A percentile compares a stretch with the other conserved stretches of the same genome.
Evolutionary conservation across 2,888 invertebrate genomes (phyloP).

Genomic region (Thera obeliscata): DNA sequence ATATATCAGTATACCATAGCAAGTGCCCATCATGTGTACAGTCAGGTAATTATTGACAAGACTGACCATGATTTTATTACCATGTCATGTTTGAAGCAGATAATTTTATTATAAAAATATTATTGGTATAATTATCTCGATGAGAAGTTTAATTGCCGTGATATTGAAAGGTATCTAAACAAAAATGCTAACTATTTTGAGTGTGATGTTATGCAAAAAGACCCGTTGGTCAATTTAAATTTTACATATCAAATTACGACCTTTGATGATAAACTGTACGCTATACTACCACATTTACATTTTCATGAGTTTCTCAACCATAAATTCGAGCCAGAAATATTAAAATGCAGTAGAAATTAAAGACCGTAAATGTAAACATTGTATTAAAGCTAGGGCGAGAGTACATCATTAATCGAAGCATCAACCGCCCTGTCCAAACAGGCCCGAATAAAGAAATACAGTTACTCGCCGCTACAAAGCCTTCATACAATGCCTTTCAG

Average conservation of each 20-base stretch:
- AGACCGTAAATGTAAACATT: conserved; percentile 45
- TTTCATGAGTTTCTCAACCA: conserved; percentile 16
- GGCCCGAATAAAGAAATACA: conserved; percentile 63
- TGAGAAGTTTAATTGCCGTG: not conserved
- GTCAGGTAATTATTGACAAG: conserved; percentile 6
- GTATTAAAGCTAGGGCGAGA: conserved; percentile 47
- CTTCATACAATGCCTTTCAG: conserved; percentile 69
- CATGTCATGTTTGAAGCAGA: not conserved
- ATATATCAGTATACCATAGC: not conserved
- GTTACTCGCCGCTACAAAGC: conserved; percentile 64
- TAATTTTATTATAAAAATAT: not conserved
- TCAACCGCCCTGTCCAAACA: conserved; percentile 71
- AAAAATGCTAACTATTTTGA: not conserved
- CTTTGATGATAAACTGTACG: not conserved
- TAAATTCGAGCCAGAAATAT: conserved; percentile 23
- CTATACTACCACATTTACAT: conserved; percentile 5
- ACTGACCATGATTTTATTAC: not conserved
- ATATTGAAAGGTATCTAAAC: not conserved
- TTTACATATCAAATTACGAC: conserved; percentile 1
- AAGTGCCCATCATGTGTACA: not conserved
- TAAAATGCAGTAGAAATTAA: conserved; percentile 42
- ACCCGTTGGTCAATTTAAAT: not conserved
- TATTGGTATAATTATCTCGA: not conserved
- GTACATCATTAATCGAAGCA: conserved; percentile 67
- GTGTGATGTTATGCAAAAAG: not conserved